A percentile compares a stretch with the other conserved stretches of the same genome.
These are phyloP conservation scores for Trachops cirrhosus DNA, from an alignment of 2,797 vertebrate species.

Conservation along the genomic window DNA sequence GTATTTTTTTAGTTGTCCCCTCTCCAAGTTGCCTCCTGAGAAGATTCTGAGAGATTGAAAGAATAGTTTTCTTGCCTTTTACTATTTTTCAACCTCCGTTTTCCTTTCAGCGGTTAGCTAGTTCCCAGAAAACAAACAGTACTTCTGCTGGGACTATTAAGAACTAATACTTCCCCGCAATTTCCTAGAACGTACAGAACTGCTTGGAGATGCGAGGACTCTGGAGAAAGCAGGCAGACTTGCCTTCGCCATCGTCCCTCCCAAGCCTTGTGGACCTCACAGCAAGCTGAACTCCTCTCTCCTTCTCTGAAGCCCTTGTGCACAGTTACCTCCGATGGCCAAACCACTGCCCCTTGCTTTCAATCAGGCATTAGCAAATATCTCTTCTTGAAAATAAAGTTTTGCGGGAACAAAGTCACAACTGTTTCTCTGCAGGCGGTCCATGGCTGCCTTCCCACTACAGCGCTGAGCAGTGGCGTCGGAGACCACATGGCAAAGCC, in stretches of 20 bases:
- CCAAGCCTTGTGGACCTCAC: neutral
- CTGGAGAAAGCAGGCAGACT: neutral
- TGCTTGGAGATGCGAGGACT: neutral
- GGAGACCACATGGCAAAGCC: neutral
- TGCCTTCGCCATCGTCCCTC: neutral
- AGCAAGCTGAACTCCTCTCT: neutral
- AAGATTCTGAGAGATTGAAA: slow-evolving; percentile 5
- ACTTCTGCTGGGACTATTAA: neutral
- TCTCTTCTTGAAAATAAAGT: neutral
- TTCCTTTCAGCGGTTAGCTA: neutral
- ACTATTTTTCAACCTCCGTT: neutral
- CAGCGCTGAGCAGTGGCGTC: neutral
- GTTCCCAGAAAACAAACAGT: slow-evolving; percentile 52
- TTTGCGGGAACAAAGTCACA: neutral
- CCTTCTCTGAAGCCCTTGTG: neutral
- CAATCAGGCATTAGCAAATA: neutral
- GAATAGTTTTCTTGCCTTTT: neutral
- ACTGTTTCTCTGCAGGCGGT: neutral
- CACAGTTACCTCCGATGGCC: neutral
- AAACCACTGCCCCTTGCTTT: neutral
- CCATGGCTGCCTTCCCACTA: neutral
- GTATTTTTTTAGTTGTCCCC: neutral
- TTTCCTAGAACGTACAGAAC: slow-evolving; percentile 21
- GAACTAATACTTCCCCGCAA: neutral
- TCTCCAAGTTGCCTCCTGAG: slow-evolving; percentile 20